Evolutionary conservation across 35 echinoderm and acorn worm genomes (phyloP), one percentile per base, ranked within the genome.

Genomic region (Apostichopus parvimensis): DNA sequence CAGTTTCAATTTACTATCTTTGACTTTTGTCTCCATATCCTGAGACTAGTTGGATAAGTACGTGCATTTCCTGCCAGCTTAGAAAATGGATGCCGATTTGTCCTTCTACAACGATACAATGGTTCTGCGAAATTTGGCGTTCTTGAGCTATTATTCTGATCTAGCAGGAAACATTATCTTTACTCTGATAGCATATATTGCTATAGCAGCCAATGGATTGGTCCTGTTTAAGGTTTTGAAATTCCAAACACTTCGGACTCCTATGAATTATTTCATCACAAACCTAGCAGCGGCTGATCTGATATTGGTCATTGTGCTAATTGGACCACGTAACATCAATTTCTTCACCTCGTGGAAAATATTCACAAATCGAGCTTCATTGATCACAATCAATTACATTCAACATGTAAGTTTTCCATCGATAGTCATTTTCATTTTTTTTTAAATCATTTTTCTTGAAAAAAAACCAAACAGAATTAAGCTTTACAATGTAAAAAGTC

Each of bases 381-480:
- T 88, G 5, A 9, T 88, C 10, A 56, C 86, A 5, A 71, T 45
- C 8, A 23, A 64, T n/a, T 88, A 68, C 11, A 88, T 72, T 12
- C 65, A 68, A 72, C 86, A 88, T 72, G 86, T 88, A 88, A 88
- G 86, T 88, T 45, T 45, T 45, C 34, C 34, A 45, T 45, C 34
- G 34, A 45, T 45, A 45, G 34, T 45, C 2, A 45, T 45, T 45
- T 45, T 45, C 3, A 45, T 4, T 4, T 45, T 2, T 45, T 45
- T 45, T 45, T 1, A 45, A 45, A 45, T 1, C 34, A 45, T 45
- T 45, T 45, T 45, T 1, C 2, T 45, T 45, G 34, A 2, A 45
- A 45, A 4, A 45, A 45, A 45, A 45, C n/a, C n/a, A n/a, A 45
- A 45, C 34, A 45, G 34, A 45, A 45, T 45, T 45, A 45, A 45